Evolutionary conservation across 2,888 invertebrate genomes (phyloP), one percentile per base, ranked within the genome.

Genomic region (Julus scandinavius): DNA sequence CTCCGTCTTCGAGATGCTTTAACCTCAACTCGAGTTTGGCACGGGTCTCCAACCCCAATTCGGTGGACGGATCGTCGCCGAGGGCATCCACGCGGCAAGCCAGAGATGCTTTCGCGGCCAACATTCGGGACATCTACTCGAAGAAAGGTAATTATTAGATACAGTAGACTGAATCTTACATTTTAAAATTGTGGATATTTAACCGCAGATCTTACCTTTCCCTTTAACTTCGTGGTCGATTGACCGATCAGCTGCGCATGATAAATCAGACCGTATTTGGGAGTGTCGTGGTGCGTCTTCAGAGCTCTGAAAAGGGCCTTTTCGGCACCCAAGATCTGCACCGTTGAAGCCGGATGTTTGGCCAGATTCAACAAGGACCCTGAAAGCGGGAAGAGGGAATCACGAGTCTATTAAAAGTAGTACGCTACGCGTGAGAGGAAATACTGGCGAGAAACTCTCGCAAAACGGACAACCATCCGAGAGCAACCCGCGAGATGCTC

Each of bases 191-290:
- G 50, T 5, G 20, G 15, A 72, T 4, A 2, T n/a, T n/a, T 5
- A n/a, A n/a, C 1, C 80, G 17, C 83, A 87, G 41, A 86, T 29
- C 87, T 87, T 58, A 89, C 89, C 92, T 94, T 95, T 89, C 99
- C 99, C 92, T 99, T 99, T 90, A 97, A 96, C 92, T 96, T 97
- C 0, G 96, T 94, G 91, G 96, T 96, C 0, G 96, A 95, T 92
- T 98, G 97, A 0, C 98, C 97, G 9, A 99, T 96, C 29, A 99
- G 93, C 91, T 97, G 96, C 0, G 99, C 96, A 92, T 99, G 99
- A 92, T 99, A 99, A 90, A 99, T 98, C 83, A 99, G 93, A 93
- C 99, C 99, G 92, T 99, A 99, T 92, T 99, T 99, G 0, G 99
- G 99, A 0, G 99, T 99, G 91, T 99, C 98, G 91, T 98, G 97